Evolutionary conservation across 2,797 vertebrate genomes (phyloP).

Genomic region (Botia kubotai): DNA sequence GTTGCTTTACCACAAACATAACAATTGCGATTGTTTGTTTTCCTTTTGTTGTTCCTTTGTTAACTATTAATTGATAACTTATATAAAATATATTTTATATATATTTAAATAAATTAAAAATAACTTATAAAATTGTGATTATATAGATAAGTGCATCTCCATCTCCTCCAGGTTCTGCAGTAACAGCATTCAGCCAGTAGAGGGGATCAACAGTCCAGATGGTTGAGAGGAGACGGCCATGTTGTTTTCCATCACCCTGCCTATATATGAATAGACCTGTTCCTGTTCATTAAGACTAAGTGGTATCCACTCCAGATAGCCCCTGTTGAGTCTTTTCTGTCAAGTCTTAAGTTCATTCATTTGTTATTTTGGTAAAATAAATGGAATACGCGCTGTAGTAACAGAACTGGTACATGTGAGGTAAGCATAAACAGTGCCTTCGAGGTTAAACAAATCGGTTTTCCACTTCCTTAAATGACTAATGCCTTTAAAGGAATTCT

Average conservation of each 20-base stretch:
- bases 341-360: constrained; percentile 42
- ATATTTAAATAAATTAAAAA: neutral
- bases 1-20: neutral
- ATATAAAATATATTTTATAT: neutral
- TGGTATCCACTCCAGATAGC: constrained; percentile 23
- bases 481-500: constrained; percentile 60
- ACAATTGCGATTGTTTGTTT: too few relatives aligned
- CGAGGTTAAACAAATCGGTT: constrained; percentile 56
- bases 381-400: constrained; percentile 30
- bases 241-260: constrained; percentile 20
- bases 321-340: constrained; percentile 36
- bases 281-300: constrained; percentile 37
- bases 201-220: constrained; percentile 82
- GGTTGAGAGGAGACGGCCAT: constrained; percentile 52
- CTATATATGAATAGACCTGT: constrained; percentile 40
- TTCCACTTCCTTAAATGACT: constrained; percentile 55
- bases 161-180: constrained; percentile 37
- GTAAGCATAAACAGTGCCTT: constrained; percentile 56
- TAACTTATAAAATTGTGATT: neutral
- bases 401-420: constrained; percentile 50
- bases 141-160: neutral
- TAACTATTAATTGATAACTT: neutral
- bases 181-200: constrained; percentile 81
- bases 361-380: constrained; percentile 55
- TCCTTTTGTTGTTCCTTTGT: neutral